phyloP scores from a whole-genome alignment of 2,888 invertebrate species.

The Agelastica alni region DNA sequence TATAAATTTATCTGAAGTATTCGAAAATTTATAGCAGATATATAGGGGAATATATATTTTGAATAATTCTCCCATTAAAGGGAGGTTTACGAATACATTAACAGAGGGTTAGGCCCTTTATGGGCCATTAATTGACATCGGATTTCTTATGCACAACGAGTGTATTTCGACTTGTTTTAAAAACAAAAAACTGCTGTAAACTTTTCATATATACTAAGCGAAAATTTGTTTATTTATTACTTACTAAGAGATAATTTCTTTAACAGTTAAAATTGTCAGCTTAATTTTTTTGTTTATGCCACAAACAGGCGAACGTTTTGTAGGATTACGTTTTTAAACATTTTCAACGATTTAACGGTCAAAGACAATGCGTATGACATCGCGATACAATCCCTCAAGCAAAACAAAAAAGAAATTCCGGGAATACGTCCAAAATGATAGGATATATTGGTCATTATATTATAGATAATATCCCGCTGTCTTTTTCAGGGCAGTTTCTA shows the following conservation, averaged over 20 bases:
- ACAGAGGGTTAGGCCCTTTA: conserved; percentile 5
- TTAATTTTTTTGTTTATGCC: no score
- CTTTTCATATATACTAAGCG: no score
- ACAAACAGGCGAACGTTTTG: no score
- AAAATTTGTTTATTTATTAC: no score
- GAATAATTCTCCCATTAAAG: conserved; percentile 33
- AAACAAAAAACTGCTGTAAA: no score
- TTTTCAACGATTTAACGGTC: not conserved
- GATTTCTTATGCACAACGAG: conserved; percentile 26
- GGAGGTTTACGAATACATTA: conserved; percentile 26
- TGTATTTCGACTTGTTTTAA: no score
- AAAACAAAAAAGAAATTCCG: conserved; percentile 18
- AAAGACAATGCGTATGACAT: not conserved
- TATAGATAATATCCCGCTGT: conserved; percentile 29
- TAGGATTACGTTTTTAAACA: not conserved
- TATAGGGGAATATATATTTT: conserved; percentile 23
- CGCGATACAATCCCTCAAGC: conserved; percentile 6
- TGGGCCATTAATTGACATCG: conserved; percentile 20
- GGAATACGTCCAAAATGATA: conserved; percentile 20
- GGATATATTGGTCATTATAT: conserved; percentile 30
- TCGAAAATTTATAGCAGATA: conserved; percentile 32
- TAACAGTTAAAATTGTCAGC: no score
- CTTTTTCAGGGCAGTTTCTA: conserved; percentile 28
- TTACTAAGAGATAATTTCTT: no score
- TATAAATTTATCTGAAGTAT: conserved; percentile 32